Conservation (phyloP, 2,888 invertebrate genomes). For the Parelbella ahira region DNA sequence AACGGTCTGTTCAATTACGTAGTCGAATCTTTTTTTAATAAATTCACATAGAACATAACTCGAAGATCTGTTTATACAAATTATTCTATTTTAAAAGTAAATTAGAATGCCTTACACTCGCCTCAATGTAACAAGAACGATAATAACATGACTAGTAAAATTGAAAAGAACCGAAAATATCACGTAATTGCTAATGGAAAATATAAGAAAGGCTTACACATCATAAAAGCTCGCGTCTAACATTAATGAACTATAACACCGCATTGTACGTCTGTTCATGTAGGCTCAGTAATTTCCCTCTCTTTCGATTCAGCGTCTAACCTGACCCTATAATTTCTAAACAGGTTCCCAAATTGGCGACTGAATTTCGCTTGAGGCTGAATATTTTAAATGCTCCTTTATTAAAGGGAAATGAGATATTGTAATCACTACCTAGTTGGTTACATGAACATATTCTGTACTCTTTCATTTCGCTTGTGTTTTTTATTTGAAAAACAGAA, state of each 20-base stretch:
- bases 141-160: too few relatives aligned
- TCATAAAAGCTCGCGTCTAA: background rate
- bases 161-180: too few relatives aligned
- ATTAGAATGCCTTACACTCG: too few relatives aligned
- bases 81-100: too few relatives aligned
- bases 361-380: conserved; percentile 60
- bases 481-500: conserved; percentile 15
- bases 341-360: conserved; percentile 77
- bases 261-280: conserved; percentile 10
- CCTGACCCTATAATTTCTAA: conserved; percentile 79
- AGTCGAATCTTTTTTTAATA: too few relatives aligned
- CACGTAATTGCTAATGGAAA: too few relatives aligned
- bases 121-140: too few relatives aligned
- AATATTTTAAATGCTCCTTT: conserved; percentile 66
- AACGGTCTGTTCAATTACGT: too few relatives aligned
- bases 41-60: too few relatives aligned
- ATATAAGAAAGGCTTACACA: too few relatives aligned
- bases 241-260: conserved; percentile 4
- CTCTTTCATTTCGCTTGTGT: conserved; percentile 22
- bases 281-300: conserved; percentile 27
- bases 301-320: conserved; percentile 46
- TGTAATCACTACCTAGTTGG: conserved; percentile 63
- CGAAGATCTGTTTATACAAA: too few relatives aligned
- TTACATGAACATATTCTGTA: conserved; percentile 32
- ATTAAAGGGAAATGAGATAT: conserved; percentile 72